These are phyloP conservation scores for Etheostoma spectabile DNA, from an alignment of 2,113 vertebrate species.

Conservation along the genomic window DNA sequence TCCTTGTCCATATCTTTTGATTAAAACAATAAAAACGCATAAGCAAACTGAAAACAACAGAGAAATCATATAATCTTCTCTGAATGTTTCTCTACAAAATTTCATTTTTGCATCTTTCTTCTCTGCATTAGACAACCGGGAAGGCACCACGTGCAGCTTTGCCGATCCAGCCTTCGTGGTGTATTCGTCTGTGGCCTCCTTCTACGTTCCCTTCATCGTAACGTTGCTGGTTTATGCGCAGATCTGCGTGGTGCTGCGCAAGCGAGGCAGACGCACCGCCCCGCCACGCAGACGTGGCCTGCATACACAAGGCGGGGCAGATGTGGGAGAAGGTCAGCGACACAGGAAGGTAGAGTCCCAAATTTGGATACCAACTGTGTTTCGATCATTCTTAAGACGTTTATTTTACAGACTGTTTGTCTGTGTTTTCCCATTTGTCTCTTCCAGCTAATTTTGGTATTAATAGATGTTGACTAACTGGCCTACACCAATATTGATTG, in stretches of 20 bases:
- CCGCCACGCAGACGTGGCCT: conserved; percentile 65
- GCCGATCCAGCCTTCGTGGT: conserved; percentile 85
- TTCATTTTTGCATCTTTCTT: background rate
- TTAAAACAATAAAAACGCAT: background rate
- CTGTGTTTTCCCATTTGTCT: background rate
- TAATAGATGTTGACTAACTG: background rate
- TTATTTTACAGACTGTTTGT: background rate
- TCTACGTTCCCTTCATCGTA: conserved; percentile 86
- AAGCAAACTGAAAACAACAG: background rate
- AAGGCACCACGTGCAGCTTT: conserved; percentile 81
- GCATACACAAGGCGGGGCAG: conserved; percentile 23
- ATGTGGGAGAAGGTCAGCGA: conserved; percentile 57
- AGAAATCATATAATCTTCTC: background rate
- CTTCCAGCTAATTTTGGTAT: background rate
- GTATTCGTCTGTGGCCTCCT: conserved; percentile 86
- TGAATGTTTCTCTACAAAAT: background rate
- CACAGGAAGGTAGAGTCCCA: conserved; percentile 67
- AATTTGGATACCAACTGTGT: background rate
- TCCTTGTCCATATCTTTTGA: too few species aligned
- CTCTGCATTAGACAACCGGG: conserved; percentile 64
- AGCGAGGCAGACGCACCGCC: conserved; percentile 79
- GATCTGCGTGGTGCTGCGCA: conserved; percentile 85
- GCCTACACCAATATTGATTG: background rate
- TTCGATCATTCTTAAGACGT: background rate
- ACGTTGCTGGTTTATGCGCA: conserved; percentile 85